Evolutionary conservation across 1,140 invertebrate genomes (phyloP), one percentile per base, ranked within the genome.

Genomic region (Drosophila melanogaster): DNA sequence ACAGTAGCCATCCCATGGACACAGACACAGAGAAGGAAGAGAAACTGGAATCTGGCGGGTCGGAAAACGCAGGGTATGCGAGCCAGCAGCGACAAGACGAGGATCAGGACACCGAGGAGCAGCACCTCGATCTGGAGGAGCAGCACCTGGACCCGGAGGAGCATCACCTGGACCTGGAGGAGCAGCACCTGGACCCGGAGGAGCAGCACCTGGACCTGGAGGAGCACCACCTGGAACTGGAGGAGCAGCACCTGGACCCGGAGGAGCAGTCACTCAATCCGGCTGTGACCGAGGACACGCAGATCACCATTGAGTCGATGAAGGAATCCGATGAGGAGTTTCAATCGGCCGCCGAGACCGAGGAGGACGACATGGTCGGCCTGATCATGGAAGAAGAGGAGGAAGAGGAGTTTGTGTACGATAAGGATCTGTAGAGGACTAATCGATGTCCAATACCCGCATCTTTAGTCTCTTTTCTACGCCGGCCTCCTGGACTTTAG

Each of bases 261-360:
- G 73, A 73, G 11, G 79, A 69, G n/a, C 59, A 19, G 3, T 43
- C 41, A 3, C 53, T 46, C 8, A 73, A 65, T n/a, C 53, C 47
- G 10, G 65, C 71, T 14, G 57, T 26, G 22, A 59, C 59, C 22
- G 84, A 89, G 5, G 83, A 87, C 17, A 66, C 79, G 0, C 83
- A 87, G 57, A 83, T 87, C 26, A 87, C 83, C 8, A 87, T 87
- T 24, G 83, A 87, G 40, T 87, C 83, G 8, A 51, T 79, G 41
- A 89, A 79, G 43, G 83, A 89, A 41, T 89, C 84, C 7, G 83
- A 87, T 24, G 83, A 87, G 12, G 83, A 87, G 24, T 83, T 59
- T 26, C 79, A 78, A 33, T 65, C 67, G 30, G 38, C 37, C 7
- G 55, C 53, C 7, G 81, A 79, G 10, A 75, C 77, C 11, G 81